Conservation (phyloP, 2,797 vertebrate genomes). For the Chelonia mydas region DNA sequence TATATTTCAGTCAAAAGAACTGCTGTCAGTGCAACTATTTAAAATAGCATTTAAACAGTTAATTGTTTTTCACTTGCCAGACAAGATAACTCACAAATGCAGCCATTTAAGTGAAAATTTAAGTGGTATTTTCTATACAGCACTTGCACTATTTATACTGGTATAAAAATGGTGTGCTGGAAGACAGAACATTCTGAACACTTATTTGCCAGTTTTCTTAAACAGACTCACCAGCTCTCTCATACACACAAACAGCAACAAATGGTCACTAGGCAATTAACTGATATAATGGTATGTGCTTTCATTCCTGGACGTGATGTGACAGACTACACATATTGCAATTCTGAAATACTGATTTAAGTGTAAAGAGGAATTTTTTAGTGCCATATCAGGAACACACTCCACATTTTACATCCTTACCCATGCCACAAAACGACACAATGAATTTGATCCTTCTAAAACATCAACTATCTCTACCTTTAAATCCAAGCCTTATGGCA, state of each 20-base stretch:
- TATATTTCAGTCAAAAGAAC: constrained; percentile 9
- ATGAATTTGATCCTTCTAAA: accelerated
- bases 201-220: background rate
- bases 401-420: accelerated
- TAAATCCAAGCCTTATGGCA: background rate
- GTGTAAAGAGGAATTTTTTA: background rate
- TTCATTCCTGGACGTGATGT: background rate
- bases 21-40: background rate
- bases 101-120: background rate
- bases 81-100: background rate
- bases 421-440: background rate
- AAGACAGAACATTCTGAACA: background rate
- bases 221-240: accelerated
- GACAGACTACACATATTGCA: background rate
- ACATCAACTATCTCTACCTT: background rate
- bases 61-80: constrained; percentile 9
- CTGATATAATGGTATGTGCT: accelerated
- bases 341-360: background rate
- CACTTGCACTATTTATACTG: background rate
- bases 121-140: background rate
- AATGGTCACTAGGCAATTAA: background rate
- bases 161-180: accelerated
- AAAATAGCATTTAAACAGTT: background rate
- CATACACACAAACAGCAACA: background rate
- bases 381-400: background rate